Evolutionary conservation across 2,113 vertebrate species (phyloP).

Genomic region (Saiga tatarica): DNA sequence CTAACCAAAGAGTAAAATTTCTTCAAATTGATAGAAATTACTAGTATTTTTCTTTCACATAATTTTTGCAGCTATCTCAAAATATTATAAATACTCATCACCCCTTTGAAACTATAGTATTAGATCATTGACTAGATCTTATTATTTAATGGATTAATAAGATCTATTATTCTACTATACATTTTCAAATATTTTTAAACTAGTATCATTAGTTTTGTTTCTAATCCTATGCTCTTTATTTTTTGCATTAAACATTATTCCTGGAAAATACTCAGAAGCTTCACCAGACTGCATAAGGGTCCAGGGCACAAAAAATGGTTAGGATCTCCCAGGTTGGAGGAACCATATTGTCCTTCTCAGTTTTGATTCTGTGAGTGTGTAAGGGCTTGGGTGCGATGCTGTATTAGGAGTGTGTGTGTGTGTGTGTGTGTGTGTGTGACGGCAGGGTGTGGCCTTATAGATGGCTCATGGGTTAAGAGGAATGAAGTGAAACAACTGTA

Average conservation of each 20-base stretch:
- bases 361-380: neutral
- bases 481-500: neutral
- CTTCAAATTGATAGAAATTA: too few relatives aligned
- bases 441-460: neutral
- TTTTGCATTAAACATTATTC: neutral
- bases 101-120: neutral
- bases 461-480: neutral
- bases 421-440: neutral
- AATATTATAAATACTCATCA: neutral
- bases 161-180: neutral
- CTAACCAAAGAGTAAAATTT: too few relatives aligned
- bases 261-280: neutral
- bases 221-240: neutral
- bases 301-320: neutral
- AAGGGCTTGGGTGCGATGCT: neutral
- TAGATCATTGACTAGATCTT: neutral
- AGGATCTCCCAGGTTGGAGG: neutral
- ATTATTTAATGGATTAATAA: neutral
- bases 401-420: neutral
- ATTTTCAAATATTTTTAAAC: neutral
- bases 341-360: too few relatives aligned
- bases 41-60: too few relatives aligned
- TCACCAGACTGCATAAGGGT: neutral
- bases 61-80: neutral
- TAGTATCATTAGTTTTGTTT: neutral